These are phyloP conservation scores for Pygoscelis adeliae DNA, from an alignment of 2,113 vertebrate species.

Conservation along the genomic window DNA sequence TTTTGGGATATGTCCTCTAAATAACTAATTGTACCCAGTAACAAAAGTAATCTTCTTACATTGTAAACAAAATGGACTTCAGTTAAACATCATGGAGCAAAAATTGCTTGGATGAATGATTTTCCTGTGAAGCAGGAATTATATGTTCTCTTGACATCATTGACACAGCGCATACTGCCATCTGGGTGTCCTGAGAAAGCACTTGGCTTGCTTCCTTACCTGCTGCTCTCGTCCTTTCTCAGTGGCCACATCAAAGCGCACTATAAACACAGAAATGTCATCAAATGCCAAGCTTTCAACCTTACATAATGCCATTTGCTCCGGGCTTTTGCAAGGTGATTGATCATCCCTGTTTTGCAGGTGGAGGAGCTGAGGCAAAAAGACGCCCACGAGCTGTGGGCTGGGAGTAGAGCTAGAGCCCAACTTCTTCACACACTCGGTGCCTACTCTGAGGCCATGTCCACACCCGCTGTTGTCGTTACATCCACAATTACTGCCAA, in stretches of 20 bases:
- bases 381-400: accelerated
- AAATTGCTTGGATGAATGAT: not conserved
- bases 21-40: not conserved
- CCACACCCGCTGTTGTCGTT: not conserved
- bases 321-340: not conserved
- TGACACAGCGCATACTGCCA: not conserved
- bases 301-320: not conserved
- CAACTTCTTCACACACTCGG: not conserved
- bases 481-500: not conserved
- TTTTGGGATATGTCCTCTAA: not conserved
- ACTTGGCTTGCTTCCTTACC: not conserved
- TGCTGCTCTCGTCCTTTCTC: not conserved
- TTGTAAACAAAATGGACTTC: not conserved
- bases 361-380: not conserved
- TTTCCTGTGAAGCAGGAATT: conserved; percentile 1
- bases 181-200: not conserved
- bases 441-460: not conserved
- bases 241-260: not conserved
- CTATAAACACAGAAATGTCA: not conserved
- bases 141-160: not conserved
- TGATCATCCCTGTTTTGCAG: not conserved
- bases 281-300: not conserved
- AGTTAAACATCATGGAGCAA: not conserved
- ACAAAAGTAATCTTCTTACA: not conserved
- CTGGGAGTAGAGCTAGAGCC: not conserved